Evolutionary conservation across 2,113 vertebrate genomes (phyloP).

Genomic region (Pristiophorus japonicus): DNA sequence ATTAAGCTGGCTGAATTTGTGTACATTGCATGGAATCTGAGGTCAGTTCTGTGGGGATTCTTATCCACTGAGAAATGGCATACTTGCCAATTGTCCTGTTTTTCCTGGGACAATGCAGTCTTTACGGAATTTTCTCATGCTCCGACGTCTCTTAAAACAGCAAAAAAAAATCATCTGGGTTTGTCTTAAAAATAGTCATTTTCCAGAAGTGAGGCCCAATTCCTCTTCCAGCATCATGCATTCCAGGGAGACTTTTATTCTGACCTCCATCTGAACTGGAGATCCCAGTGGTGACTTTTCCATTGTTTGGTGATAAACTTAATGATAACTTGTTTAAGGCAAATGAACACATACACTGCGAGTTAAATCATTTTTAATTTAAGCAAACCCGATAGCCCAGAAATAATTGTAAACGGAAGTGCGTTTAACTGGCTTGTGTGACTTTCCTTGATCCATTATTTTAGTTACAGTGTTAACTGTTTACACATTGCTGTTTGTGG

Average conservation of each 20-base stretch:
- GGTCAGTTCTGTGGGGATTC: constrained; percentile 2
- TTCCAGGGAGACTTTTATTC: background rate
- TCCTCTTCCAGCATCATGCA: background rate
- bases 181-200: background rate
- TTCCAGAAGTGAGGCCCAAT: background rate
- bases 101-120: background rate
- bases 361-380: background rate
- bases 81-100: constrained; percentile 23
- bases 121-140: constrained; percentile 25
- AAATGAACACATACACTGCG: background rate
- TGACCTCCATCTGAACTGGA: background rate
- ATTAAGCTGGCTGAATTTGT: background rate
- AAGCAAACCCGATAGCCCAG: background rate
- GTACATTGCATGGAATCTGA: background rate
- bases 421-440: background rate
- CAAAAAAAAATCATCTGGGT: constrained; percentile 16
- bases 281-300: background rate
- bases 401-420: background rate
- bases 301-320: background rate
- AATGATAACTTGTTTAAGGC: background rate
- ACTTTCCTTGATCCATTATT: background rate
- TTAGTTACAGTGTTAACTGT: background rate
- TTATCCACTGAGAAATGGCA: constrained; percentile 17
- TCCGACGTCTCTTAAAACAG: background rate
- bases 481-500: too few relatives aligned